phyloP scores from a whole-genome alignment of 2,888 invertebrate species.

The Teinopalpus imperialis region DNA sequence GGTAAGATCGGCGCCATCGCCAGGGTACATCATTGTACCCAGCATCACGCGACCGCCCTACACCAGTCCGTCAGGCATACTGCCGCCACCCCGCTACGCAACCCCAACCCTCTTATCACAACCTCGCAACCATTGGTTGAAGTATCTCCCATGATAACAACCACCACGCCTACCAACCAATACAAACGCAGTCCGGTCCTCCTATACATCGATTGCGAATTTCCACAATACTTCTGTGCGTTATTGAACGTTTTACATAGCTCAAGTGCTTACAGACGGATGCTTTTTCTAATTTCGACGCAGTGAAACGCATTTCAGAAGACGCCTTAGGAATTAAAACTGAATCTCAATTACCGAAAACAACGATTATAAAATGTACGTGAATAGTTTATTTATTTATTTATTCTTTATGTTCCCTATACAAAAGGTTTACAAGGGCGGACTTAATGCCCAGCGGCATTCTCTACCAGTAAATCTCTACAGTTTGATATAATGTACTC shows the following conservation, averaged over 20 bases:
- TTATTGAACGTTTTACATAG: constrained; percentile 67
- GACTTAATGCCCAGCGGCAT: no score
- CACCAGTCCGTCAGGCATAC: constrained; percentile 61
- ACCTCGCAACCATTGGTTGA: constrained; percentile 59
- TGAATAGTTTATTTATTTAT: no score
- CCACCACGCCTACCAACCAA: constrained; percentile 75
- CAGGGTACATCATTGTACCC: constrained; percentile 79
- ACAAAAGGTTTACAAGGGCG: no score
- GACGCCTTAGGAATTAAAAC: background rate
- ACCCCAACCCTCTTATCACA: constrained; percentile 76
- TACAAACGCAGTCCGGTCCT: constrained; percentile 53
- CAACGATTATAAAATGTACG: no score
- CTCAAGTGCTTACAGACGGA: constrained; percentile 46
- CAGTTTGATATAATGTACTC: no score
- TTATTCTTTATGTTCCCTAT: no score
- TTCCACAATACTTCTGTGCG: constrained; percentile 61
- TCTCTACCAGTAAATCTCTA: no score
- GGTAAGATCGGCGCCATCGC: constrained; percentile 65
- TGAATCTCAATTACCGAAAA: background rate
- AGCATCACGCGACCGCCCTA: constrained; percentile 69
- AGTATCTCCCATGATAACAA: constrained; percentile 61
- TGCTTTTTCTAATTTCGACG: constrained; percentile 15
- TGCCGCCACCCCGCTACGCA: constrained; percentile 65
- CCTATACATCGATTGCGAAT: constrained; percentile 73
- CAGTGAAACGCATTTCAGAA: constrained; percentile 1